A percentile compares a stretch with the other conserved stretches of the same genome.
phyloP scores from a whole-genome alignment of 1,140 invertebrate genomes.

The Drosophila kikkawai region DNA sequence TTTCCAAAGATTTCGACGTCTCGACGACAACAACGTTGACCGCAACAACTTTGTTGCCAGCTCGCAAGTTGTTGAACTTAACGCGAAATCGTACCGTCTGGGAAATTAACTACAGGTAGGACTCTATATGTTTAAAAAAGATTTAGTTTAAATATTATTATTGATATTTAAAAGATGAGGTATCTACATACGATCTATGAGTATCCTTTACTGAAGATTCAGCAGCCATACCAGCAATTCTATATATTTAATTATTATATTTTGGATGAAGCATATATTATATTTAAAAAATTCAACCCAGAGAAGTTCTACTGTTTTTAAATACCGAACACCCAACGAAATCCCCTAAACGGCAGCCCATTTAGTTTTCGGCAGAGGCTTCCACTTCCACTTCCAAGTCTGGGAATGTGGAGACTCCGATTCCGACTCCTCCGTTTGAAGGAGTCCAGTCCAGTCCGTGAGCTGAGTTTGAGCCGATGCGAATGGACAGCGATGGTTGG shows the following conservation, averaged over 20 bases:
- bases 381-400: slow-evolving; percentile 33
- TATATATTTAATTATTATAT: too few species aligned
- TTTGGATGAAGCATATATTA: too few species aligned
- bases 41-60: slow-evolving; percentile 76
- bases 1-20: slow-evolving; percentile 32
- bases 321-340: slow-evolving; percentile 6
- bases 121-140: neutral
- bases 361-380: slow-evolving; percentile 21
- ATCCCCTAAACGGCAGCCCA: slow-evolving; percentile 32
- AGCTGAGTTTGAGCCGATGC: slow-evolving; percentile 36
- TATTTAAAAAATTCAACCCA: neutral
- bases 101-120: slow-evolving; percentile 61
- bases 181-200: too few species aligned
- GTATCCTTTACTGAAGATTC: neutral
- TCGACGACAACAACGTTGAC: slow-evolving; percentile 55
- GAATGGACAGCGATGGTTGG: slow-evolving; percentile 54
- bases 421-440: slow-evolving; percentile 43
- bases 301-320: slow-evolving; percentile 5
- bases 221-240: neutral
- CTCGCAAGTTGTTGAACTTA: slow-evolving; percentile 77
- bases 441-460: slow-evolving; percentile 44
- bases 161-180: neutral
- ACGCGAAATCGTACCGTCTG: slow-evolving; percentile 69
- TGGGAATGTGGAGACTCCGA: slow-evolving; percentile 44
- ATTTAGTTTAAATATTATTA: neutral